Evolutionary conservation across 2,888 invertebrate species (phyloP).

Genomic region (Drosophila putrida): DNA sequence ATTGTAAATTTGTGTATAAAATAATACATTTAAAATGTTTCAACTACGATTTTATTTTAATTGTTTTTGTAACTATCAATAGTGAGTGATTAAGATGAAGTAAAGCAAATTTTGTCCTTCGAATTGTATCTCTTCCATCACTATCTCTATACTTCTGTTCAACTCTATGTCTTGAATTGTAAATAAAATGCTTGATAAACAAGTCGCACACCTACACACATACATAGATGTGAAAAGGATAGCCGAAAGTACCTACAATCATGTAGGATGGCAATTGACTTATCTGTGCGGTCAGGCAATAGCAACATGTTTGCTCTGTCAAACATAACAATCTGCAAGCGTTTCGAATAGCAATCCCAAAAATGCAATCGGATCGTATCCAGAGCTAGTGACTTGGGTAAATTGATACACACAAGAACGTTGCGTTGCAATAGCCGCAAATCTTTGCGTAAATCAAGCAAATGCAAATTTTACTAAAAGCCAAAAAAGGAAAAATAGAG

Average conservation of each 20-base stretch:
- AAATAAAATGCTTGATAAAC: constrained; percentile 29
- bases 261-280: constrained; percentile 70
- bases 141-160: neutral
- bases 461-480: constrained; percentile 74
- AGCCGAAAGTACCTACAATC: constrained; percentile 55
- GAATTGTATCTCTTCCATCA: neutral
- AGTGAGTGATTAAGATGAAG: constrained; percentile 7
- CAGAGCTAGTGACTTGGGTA: constrained; percentile 55
- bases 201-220: constrained; percentile 11
- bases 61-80: constrained; percentile 6
- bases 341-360: constrained; percentile 32
- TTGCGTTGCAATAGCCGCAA: constrained; percentile 78
- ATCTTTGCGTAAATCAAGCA: constrained; percentile 79
- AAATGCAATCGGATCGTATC: constrained; percentile 49
- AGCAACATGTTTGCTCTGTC: constrained; percentile 70
- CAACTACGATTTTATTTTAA: neutral
- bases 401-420: constrained; percentile 79
- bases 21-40: neutral
- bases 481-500: constrained; percentile 26
- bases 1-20: no score
- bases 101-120: constrained; percentile 1
- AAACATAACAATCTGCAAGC: constrained; percentile 60
- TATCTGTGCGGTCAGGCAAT: constrained; percentile 74
- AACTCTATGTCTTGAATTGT: neutral
- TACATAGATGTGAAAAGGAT: neutral